Evolutionary conservation across 2,797 vertebrate genomes (phyloP).

Genomic region (Chelon auratus): DNA sequence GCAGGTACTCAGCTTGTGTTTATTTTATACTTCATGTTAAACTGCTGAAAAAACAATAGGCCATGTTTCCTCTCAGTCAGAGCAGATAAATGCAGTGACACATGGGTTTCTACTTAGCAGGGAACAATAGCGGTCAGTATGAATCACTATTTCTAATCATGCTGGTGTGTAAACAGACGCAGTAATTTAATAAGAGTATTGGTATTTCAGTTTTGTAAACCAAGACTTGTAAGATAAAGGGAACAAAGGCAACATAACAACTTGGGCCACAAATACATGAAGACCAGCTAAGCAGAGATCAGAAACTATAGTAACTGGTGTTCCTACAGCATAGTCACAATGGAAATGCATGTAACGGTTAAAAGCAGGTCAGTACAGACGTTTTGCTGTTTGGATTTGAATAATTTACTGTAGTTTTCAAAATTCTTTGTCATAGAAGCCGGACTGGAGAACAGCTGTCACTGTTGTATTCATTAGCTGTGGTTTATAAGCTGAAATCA

Average conservation of each 20-base stretch:
- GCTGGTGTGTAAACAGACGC: conserved; percentile 30
- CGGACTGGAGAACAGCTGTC: conserved; percentile 49
- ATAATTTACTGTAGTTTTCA: conserved; percentile 14
- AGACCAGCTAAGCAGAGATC: not conserved
- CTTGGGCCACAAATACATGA: not conserved
- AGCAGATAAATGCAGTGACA: conserved; percentile 52
- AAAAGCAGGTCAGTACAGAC: conserved; percentile 1
- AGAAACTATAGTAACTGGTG: not conserved
- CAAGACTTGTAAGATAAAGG: conserved; percentile 15
- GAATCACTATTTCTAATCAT: conserved; percentile 47
- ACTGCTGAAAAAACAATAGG: conserved; percentile 52
- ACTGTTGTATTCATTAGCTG: conserved; percentile 58
- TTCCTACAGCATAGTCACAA: not conserved
- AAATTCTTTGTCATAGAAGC: conserved; percentile 14
- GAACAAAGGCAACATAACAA: conserved; percentile 10
- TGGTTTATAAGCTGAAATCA: conserved; percentile 46
- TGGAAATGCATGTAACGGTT: not conserved
- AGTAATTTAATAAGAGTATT: conserved; percentile 32
- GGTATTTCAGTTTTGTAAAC: conserved; percentile 28
- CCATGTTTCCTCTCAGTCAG: conserved; percentile 50
- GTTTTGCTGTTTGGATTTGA: conserved; percentile 7
- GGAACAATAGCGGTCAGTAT: conserved; percentile 55
- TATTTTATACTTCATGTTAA: not conserved
- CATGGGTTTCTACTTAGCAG: conserved; percentile 41
- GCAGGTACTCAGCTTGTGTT: conserved; percentile 85